Evolutionary conservation across 2,888 invertebrate genomes (phyloP), one percentile per base, ranked within the genome.

Genomic region (Erpobdella octoculata): DNA sequence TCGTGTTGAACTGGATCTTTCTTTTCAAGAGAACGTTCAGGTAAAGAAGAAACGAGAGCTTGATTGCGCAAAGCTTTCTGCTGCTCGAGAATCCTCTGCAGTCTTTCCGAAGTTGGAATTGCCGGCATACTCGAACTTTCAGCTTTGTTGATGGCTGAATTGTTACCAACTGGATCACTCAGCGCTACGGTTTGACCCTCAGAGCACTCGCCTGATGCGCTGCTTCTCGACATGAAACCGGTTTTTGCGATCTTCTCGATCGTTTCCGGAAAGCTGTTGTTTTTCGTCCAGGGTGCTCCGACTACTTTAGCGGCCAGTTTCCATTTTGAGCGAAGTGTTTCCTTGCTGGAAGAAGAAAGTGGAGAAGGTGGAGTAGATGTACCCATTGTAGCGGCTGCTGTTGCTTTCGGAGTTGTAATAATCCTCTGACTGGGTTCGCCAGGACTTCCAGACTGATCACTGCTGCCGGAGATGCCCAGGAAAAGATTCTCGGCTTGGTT

Each of bases 271-370:
- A 69, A 48, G 21, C 69, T 69, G 21, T 69, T 69, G 21, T 38
- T 46, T 58, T 69, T 69, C n/a, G 25, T 69, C 58, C 53, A 69
- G n/a, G 69, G 58, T 28, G 48, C 69, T 4, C 69, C 69, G 35
- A 69, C 69, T 37, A 69, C 33, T 58, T 69, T 69, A 21, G 69
- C 69, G 5, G 69, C 69, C 58, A 69, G 28, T 69, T 36, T 53
- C 69, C 69, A 69, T 31, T 48, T 46, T 35, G 69, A 33, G 21
- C 46, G 38, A 6, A 69, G 35, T 18, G 69, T 53, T n/a, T n/a
- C n/a, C 21, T n/a, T 53, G 53, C 4, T 53, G 53, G 21, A 21
- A 53, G 53, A 53, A 1, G 18, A 8, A 15, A 28, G 53, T 25
- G n/a, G 53, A 35, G 58, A 58, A 35, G 21, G 18, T 15, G 53